A percentile compares a stretch with the other conserved stretches of the same genome.
These are phyloP conservation scores for Sinelater perroti DNA, from an alignment of 2,888 invertebrate species.

Conservation along the genomic window DNA sequence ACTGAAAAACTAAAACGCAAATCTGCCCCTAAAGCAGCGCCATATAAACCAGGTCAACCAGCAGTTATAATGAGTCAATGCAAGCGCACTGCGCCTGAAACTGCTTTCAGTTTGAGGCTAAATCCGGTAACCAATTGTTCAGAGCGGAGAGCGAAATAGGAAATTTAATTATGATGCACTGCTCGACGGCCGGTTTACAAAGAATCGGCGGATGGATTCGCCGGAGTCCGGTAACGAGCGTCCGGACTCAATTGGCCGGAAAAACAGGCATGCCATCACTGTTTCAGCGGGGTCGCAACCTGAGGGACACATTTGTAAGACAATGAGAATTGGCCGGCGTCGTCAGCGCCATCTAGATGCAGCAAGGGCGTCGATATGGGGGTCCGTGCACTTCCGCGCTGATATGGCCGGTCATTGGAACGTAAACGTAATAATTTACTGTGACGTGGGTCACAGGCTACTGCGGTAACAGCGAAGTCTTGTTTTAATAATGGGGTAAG, in stretches of 20 bases:
- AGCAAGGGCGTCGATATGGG: background rate
- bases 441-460: background rate
- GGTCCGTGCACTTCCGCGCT: background rate
- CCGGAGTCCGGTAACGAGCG: slow-evolving; percentile 40
- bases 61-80: slow-evolving; percentile 13
- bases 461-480: no score
- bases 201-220: slow-evolving; percentile 34
- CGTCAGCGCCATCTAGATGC: slow-evolving; percentile 13
- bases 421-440: slow-evolving; percentile 3
- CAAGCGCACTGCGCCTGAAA: slow-evolving; percentile 4
- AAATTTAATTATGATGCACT: slow-evolving; percentile 35
- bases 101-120: slow-evolving; percentile 23
- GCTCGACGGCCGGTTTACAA: slow-evolving; percentile 34
- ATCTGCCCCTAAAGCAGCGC: no score
- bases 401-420: background rate
- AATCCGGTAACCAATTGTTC: slow-evolving; percentile 24
- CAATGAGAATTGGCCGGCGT: slow-evolving; percentile 34
- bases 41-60: slow-evolving; percentile 1
- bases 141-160: slow-evolving; percentile 26
- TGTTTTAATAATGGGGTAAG: no score
- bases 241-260: slow-evolving; percentile 50
- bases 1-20: no score
- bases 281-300: slow-evolving; percentile 43
- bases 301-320: slow-evolving; percentile 42
- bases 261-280: slow-evolving; percentile 48